These are phyloP conservation scores for Ciconia boyciana DNA, from an alignment of 2,113 vertebrate species.

Conservation along the genomic window DNA sequence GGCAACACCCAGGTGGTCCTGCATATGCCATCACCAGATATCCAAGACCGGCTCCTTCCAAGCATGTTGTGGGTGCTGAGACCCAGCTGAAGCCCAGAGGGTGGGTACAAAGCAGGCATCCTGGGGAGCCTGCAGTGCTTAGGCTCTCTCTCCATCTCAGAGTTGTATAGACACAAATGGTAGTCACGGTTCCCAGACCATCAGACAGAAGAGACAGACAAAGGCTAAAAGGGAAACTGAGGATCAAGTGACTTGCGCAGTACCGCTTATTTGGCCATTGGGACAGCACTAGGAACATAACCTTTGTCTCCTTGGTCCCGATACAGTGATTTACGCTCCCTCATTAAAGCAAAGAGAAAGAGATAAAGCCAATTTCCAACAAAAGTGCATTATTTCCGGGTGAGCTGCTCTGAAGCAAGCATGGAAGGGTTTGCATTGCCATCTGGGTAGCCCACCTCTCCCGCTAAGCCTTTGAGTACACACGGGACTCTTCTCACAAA, in stretches of 20 bases:
- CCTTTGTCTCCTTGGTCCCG: accelerated
- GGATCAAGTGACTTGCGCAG: background rate
- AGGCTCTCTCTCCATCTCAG: background rate
- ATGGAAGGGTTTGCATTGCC: background rate
- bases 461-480: background rate
- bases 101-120: background rate
- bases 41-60: background rate
- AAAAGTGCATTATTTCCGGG: background rate
- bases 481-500: background rate
- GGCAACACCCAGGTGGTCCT: background rate
- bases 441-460: background rate
- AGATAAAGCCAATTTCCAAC: background rate
- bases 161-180: background rate
- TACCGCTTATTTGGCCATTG: background rate
- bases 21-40: background rate
- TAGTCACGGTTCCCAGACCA: background rate
- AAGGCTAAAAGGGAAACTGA: background rate
- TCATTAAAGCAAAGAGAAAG: background rate
- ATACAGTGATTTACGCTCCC: background rate
- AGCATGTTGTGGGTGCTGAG: background rate
- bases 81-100: background rate
- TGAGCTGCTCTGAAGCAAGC: background rate
- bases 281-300: background rate
- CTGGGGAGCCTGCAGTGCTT: background rate
- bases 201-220: background rate